Evolutionary conservation across 2,888 invertebrate species (phyloP).

Genomic region (Spisula subtruncata): DNA sequence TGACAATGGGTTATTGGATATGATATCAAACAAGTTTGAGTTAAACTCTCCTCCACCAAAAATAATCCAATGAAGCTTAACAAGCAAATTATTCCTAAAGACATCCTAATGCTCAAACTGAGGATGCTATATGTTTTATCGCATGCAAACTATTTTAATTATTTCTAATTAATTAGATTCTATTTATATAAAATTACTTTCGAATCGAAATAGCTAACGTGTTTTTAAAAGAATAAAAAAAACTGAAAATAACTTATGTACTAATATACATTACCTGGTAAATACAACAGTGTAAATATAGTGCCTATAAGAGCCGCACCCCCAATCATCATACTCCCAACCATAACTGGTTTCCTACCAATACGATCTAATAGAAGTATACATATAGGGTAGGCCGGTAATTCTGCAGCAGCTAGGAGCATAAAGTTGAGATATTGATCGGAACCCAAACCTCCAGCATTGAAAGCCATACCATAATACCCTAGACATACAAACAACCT

Average conservation of each 20-base stretch:
- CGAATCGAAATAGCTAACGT: too few relatives aligned
- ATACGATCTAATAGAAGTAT: constrained; percentile 75
- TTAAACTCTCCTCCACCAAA: too few relatives aligned
- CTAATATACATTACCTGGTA: constrained; percentile 21
- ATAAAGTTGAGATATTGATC: constrained; percentile 80
- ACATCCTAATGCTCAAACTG: too few relatives aligned
- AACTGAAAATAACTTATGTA: neutral
- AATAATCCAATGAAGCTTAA: too few relatives aligned
- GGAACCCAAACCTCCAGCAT: constrained; percentile 78
- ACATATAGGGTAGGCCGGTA: constrained; percentile 75
- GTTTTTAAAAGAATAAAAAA: too few relatives aligned
- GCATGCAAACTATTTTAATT: too few relatives aligned
- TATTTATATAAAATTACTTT: too few relatives aligned
- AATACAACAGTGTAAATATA: constrained; percentile 58
- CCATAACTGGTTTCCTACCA: constrained; percentile 74
- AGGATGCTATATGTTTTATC: too few relatives aligned
- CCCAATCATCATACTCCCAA: constrained; percentile 75
- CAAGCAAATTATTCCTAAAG: too few relatives aligned
- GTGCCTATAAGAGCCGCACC: constrained; percentile 88
- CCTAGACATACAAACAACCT: constrained; percentile 73
- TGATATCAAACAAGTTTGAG: too few relatives aligned
- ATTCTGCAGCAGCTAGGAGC: constrained; percentile 77
- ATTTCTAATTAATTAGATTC: too few relatives aligned
- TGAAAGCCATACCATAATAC: constrained; percentile 80
- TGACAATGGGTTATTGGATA: too few relatives aligned